Base-by-base conservation (phyloP, 2,113 vertebrate species). In the Lepisosteus oculatus region DNA sequence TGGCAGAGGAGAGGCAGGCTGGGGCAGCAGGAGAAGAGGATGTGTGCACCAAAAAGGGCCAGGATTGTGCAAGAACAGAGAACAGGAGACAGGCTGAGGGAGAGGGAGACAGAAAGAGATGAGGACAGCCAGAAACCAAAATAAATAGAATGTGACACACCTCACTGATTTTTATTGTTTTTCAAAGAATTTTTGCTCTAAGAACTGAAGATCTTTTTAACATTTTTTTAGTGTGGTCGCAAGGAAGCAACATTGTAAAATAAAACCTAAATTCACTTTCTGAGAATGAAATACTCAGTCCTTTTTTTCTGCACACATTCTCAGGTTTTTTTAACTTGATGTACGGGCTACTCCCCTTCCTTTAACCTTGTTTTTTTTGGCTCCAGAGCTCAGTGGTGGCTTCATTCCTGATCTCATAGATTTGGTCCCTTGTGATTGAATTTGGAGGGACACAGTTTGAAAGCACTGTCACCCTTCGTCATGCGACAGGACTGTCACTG, bases 181-280 rank as follows among this genome's bases (percentile, higher is more conserved):
- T n/a, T n/a, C 43, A 66, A 44, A 44, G 3, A 66, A 66, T 47
- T 42, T 66, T 66, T 65, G 12, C 41, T 43, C 14, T 44, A 3
- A 45, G n/a, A 45, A 42, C 43, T 66, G 43, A 66, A 45, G 45
- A 66, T 47, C 15, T 45, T 44, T 66, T 43, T 66, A 66, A 41
- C 15, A 7, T 66, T 44, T 45, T 45, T 65, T 43, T 65, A 43
- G 8, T 47, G 12, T 66, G 44, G 43, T 45, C 61, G 3, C 8
- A 63, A 63, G 29, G 17, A 9, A 11, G 6, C 8, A 41, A 11
- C 7, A 42, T 63, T 63, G 14, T 15, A 6, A 43, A 65, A 65
- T 65, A 8, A 65, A 65, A 29, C 29, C 29, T 51, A 5, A 51
- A 9, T 51, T 51, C 47, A 6, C 47, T 51, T 51, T 51, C 47